Evolutionary conservation across 2,113 vertebrate species (phyloP).

Genomic region (Nanorana parkeri): DNA sequence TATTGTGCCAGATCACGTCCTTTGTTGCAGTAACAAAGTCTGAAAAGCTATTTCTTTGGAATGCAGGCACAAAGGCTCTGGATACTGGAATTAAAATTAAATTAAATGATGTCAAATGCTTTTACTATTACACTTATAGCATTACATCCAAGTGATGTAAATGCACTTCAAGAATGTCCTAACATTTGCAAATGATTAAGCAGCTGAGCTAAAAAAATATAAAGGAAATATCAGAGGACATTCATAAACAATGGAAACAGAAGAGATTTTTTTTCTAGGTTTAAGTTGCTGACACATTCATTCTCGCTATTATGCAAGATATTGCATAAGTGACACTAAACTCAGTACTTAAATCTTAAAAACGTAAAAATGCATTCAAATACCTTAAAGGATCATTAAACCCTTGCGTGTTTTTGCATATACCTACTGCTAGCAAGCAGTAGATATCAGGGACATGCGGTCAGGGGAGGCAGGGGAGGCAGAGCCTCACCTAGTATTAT

Average conservation of each 20-base stretch:
- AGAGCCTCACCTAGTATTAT: too few relatives aligned
- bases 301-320: too few relatives aligned
- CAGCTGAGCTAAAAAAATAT: background rate
- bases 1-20: background rate
- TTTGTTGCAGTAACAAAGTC: background rate
- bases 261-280: background rate
- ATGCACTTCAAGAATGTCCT: background rate
- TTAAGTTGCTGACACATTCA: too few relatives aligned
- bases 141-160: background rate
- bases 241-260: background rate
- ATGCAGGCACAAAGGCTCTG: background rate
- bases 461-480: too few relatives aligned
- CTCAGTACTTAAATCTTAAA: too few relatives aligned
- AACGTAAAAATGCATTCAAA: too few relatives aligned
- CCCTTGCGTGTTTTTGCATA: too few relatives aligned
- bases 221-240: background rate
- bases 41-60: background rate
- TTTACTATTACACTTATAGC: conserved; percentile 1
- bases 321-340: too few relatives aligned
- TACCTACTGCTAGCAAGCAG: too few relatives aligned
- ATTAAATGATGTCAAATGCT: conserved; percentile 9
- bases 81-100: conserved; percentile 12
- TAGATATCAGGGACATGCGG: too few relatives aligned
- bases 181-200: conserved; percentile 29
- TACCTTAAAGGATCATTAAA: too few relatives aligned